Conservation (phyloP, 1,140 invertebrate species). For the Meloidogyne exigua region DNA sequence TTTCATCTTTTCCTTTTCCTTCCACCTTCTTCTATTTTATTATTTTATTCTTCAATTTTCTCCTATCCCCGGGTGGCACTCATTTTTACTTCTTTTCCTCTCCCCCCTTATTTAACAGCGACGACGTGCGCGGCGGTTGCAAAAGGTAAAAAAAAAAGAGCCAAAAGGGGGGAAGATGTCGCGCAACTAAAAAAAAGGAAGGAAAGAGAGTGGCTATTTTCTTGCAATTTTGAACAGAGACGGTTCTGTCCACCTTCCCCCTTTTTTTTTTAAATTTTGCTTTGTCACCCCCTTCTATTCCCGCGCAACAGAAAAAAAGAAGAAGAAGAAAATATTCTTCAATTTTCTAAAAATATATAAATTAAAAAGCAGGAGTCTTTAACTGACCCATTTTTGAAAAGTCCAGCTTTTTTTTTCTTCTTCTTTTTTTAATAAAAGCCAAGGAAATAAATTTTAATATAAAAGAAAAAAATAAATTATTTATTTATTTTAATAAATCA, state of each 20-base stretch:
- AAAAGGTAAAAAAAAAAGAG: background rate
- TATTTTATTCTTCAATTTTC: background rate
- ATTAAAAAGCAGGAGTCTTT: background rate
- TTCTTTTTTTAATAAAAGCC: background rate
- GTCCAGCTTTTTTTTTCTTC: background rate
- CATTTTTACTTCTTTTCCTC: background rate
- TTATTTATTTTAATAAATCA: too few species aligned
- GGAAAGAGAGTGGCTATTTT: background rate
- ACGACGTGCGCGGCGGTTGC: background rate
- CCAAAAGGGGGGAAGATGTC: background rate
- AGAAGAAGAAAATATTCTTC: background rate
- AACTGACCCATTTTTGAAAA: conserved; percentile 1
- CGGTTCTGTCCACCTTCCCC: background rate
- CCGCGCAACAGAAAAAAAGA: background rate
- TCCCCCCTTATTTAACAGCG: background rate
- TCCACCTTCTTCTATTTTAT: background rate
- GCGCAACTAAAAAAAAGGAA: background rate
- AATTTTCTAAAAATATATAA: background rate
- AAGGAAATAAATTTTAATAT: background rate
- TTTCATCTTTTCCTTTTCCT: background rate
- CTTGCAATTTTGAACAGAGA: background rate
- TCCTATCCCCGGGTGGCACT: background rate
- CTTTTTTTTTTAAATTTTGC: background rate
- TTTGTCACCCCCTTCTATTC: background rate
- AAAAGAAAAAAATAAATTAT: too few species aligned